Percentiles rank a stretch among this genome's conserved stretches.
Evolutionary conservation across 2,113 vertebrate species (phyloP).

Genomic region (Tragelaphus buxtoni): DNA sequence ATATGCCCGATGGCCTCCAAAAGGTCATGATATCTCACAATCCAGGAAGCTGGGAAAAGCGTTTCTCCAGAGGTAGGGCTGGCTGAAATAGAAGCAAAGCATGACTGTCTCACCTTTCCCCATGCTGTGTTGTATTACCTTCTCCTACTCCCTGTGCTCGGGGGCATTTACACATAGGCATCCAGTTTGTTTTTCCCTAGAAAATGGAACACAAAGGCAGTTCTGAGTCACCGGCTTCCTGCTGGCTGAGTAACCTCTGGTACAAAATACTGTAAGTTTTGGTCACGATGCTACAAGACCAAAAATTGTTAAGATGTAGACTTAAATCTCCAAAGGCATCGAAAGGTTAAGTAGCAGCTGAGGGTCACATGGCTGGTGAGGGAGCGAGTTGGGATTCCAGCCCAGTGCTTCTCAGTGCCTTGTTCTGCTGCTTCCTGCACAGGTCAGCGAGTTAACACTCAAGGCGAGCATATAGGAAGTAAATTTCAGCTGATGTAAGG

Average conservation of each 20-base stretch:
- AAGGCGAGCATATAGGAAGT: neutral
- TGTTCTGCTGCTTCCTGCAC: neutral
- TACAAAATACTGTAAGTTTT: neutral
- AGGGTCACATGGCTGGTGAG: neutral
- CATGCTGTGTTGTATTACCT: neutral
- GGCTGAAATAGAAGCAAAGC: neutral
- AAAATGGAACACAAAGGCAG: neutral
- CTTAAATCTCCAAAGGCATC: neutral
- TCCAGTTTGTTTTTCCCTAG: neutral
- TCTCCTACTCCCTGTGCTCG: neutral
- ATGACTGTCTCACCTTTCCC: neutral
- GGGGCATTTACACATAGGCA: neutral
- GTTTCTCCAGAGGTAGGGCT: neutral
- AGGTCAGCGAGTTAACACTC: neutral
- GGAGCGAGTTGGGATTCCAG: neutral
- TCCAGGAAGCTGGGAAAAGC: neutral
- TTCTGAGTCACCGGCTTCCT: neutral
- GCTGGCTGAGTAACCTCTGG: neutral
- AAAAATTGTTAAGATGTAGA: neutral
- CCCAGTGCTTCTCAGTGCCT: neutral
- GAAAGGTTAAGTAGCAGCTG: neutral
- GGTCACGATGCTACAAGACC: neutral
- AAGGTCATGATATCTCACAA: neutral
- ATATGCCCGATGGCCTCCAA: accelerated
- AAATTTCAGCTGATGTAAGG: neutral